Conservation (phyloP, 2,888 invertebrate genomes). For the Saturnia pavonia region DNA sequence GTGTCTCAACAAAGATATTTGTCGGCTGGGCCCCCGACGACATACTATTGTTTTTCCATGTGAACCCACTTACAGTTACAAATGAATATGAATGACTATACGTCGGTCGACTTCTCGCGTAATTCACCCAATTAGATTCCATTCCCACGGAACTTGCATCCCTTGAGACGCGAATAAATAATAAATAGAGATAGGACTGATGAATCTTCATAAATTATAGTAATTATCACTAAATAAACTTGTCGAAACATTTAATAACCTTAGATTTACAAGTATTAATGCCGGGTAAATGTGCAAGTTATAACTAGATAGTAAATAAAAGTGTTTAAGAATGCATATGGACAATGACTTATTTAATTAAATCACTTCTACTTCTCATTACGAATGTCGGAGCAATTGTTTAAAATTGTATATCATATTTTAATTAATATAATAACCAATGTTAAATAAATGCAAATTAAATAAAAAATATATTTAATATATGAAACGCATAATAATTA, state of each 20-base stretch:
- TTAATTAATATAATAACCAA: neutral
- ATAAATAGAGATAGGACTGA: slow-evolving; percentile 2
- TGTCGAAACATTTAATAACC: too few species aligned
- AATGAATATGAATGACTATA: slow-evolving; percentile 65
- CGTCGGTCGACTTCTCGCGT: slow-evolving; percentile 52
- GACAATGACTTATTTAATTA: too few species aligned
- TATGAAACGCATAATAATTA: neutral
- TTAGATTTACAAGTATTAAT: too few species aligned
- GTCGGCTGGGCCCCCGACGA: slow-evolving; percentile 35
- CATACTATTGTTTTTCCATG: slow-evolving; percentile 54
- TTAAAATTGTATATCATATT: neutral
- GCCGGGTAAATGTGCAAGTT: neutral
- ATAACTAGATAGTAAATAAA: neutral
- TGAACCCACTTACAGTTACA: slow-evolving; percentile 53
- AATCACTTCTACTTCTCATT: too few species aligned
- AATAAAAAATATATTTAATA: neutral
- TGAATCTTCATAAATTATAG: neutral
- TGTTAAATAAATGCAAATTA: neutral
- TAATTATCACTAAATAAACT: neutral
- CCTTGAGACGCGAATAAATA: slow-evolving; percentile 52
- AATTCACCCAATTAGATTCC: slow-evolving; percentile 69
- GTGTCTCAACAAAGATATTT: slow-evolving; percentile 37
- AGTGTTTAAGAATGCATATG: neutral
- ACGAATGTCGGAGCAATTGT: neutral
- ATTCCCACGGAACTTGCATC: slow-evolving; percentile 70